Percentiles rank a stretch among this genome's conserved stretches.
Evolutionary conservation across 1,140 invertebrate species (phyloP).

Genomic region (Dinoponera quadriceps): DNA sequence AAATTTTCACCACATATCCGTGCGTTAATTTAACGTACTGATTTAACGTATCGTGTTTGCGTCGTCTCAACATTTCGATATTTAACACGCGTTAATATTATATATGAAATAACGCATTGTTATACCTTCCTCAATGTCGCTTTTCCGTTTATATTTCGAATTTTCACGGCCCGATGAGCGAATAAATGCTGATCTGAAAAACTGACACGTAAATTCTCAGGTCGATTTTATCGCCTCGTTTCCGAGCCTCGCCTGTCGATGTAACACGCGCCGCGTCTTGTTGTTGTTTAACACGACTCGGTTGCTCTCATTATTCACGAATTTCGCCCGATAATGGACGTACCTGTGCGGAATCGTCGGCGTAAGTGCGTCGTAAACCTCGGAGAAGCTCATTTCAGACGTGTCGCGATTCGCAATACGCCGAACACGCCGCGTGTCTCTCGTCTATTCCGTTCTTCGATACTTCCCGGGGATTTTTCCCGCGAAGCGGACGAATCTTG

Average conservation of each 20-base stretch:
- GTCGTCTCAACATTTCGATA: too few species aligned
- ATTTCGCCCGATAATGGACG: slow-evolving; percentile 47
- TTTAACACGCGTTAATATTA: too few species aligned
- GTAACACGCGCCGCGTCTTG: neutral
- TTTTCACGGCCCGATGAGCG: too few species aligned
- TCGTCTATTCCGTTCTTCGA: neutral
- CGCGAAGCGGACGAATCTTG: neutral
- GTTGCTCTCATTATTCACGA: slow-evolving; percentile 57
- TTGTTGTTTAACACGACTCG: slow-evolving; percentile 38
- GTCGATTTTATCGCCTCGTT: slow-evolving; percentile 47
- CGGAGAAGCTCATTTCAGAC: slow-evolving; percentile 1
- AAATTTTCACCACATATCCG: too few species aligned
- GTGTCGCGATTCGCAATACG: slow-evolving; percentile 52
- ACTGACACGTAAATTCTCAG: slow-evolving; percentile 36
- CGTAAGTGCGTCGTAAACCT: slow-evolving; percentile 43
- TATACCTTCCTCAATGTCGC: too few species aligned
- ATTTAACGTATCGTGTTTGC: too few species aligned
- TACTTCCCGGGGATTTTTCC: neutral
- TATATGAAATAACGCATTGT: too few species aligned
- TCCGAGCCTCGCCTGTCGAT: neutral
- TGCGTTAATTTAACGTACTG: too few species aligned
- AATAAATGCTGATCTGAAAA: too few species aligned
- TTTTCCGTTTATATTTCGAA: too few species aligned
- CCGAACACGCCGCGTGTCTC: slow-evolving; percentile 10
- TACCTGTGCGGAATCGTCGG: slow-evolving; percentile 24